phyloP scores from a whole-genome alignment of 1,140 invertebrate genomes.

The Pinna nobilis region DNA sequence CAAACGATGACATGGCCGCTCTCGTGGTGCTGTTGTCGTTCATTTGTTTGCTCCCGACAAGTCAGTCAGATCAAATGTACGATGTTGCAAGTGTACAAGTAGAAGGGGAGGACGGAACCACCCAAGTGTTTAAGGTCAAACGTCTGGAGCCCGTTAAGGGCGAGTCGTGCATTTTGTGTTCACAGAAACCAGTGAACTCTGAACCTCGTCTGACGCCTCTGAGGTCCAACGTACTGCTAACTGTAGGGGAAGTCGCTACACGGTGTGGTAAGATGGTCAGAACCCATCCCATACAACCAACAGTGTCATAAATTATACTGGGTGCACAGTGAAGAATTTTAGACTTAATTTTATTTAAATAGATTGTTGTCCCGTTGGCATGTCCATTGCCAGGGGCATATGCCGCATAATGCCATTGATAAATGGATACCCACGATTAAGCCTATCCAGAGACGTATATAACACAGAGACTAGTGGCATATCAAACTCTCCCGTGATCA shows the following conservation, averaged over 20 bases:
- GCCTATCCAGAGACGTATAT: too few relatives aligned
- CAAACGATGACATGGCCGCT: conserved; percentile 50
- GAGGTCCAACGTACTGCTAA: conserved; percentile 51
- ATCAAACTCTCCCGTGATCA: too few relatives aligned
- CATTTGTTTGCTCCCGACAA: conserved; percentile 37
- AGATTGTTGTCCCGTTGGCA: not conserved
- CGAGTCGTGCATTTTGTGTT: conserved; percentile 52
- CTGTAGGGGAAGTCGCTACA: conserved; percentile 55
- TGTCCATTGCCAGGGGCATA: too few relatives aligned
- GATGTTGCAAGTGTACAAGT: conserved; percentile 64
- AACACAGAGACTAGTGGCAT: too few relatives aligned
- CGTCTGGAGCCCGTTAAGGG: conserved; percentile 51
- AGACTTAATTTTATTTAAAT: not conserved
- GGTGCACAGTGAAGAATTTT: too few relatives aligned
- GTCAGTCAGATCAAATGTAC: conserved; percentile 45
- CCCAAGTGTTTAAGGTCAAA: conserved; percentile 64
- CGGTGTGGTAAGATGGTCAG: conserved; percentile 61
- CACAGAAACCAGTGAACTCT: conserved; percentile 40
- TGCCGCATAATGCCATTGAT: too few relatives aligned
- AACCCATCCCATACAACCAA: too few relatives aligned
- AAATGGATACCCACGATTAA: too few relatives aligned
- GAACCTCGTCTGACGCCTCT: conserved; percentile 47
- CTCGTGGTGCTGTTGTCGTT: conserved; percentile 32
- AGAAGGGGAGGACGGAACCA: conserved; percentile 64
- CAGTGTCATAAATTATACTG: too few relatives aligned